Evolutionary conservation across 1,140 invertebrate genomes (phyloP).

Genomic region (Plodia interpunctella): DNA sequence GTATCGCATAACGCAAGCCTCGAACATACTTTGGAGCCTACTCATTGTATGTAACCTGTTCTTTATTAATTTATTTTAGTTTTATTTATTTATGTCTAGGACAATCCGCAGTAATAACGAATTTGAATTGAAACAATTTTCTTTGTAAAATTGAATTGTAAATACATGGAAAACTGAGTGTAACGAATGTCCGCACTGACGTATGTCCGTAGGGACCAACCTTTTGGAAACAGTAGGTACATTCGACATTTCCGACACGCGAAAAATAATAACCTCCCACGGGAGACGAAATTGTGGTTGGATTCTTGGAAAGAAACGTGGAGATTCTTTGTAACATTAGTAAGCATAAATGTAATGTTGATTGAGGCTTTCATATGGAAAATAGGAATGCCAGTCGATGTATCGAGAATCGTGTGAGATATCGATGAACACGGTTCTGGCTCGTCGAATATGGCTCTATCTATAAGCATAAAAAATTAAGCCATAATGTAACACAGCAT

Average conservation of each 20-base stretch:
- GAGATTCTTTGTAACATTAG: background rate
- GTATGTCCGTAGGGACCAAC: background rate
- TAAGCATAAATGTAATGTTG: background rate
- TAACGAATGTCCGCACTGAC: background rate
- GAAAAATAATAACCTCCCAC: background rate
- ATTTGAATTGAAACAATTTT: too few species aligned
- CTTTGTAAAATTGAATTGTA: background rate
- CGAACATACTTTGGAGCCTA: too few species aligned
- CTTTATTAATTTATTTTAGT: too few species aligned
- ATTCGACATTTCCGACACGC: background rate
- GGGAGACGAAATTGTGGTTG: constrained; percentile 1
- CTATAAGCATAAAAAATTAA: too few species aligned
- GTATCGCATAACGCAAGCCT: too few species aligned
- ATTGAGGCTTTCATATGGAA: constrained; percentile 1
- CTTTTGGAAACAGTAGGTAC: background rate
- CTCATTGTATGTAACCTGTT: too few species aligned
- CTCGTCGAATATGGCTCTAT: background rate
- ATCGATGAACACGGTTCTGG: background rate
- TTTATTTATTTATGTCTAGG: too few species aligned
- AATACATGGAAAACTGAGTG: background rate
- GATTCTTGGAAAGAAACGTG: background rate
- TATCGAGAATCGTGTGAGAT: background rate
- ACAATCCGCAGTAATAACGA: too few species aligned
- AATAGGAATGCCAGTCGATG: background rate
- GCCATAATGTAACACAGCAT: too few species aligned